phyloP scores from a whole-genome alignment of 1,140 invertebrate genomes.

The Nephotettix cincticeps region DNA sequence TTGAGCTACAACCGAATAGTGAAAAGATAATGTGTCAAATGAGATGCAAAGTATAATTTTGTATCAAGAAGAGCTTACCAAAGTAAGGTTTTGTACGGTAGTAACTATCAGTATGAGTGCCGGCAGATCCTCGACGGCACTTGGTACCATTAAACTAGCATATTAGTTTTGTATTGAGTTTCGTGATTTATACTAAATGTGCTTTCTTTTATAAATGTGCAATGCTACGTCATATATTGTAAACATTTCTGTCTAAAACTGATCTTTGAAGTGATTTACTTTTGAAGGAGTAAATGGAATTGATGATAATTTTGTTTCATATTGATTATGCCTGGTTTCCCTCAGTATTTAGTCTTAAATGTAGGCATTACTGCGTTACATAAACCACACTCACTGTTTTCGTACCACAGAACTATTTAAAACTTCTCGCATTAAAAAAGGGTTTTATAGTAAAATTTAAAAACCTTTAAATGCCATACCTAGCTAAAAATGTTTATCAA shows the following conservation, averaged over 20 bases:
- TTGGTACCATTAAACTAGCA: neutral
- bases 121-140: neutral
- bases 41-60: conserved; percentile 9
- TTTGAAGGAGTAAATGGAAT: conserved; percentile 20
- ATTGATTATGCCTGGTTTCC: too few relatives aligned
- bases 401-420: too few relatives aligned
- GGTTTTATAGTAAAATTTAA: too few relatives aligned
- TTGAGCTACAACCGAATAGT: neutral
- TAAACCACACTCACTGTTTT: too few relatives aligned
- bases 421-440: too few relatives aligned
- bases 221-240: conserved; percentile 17
- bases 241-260: conserved; percentile 11
- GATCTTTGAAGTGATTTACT: conserved; percentile 3
- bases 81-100: neutral
- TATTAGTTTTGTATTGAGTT: conserved; percentile 12
- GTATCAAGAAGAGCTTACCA: conserved; percentile 1
- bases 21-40: neutral
- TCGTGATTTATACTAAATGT: neutral
- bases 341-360: too few relatives aligned
- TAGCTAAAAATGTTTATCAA: too few relatives aligned
- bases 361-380: too few relatives aligned
- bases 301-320: neutral
- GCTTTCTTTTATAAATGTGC: conserved; percentile 22
- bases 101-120: neutral
- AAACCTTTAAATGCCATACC: too few relatives aligned